phyloP scores from a whole-genome alignment of 1,140 invertebrate genomes.

The Nasonia giraulti region DNA sequence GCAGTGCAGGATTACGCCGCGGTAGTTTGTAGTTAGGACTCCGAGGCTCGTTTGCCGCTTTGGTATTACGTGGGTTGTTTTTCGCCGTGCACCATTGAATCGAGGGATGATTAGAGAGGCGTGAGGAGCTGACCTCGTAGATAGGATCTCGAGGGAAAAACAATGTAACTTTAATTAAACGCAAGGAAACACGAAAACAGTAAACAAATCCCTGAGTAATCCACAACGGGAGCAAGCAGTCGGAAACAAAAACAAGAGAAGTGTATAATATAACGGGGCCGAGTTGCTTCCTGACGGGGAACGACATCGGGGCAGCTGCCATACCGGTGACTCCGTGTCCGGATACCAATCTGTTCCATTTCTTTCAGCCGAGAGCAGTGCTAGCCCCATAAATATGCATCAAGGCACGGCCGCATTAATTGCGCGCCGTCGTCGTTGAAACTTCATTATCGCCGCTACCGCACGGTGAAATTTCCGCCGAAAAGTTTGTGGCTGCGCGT shows the following conservation, averaged over 20 bases:
- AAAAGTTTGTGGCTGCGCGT: background rate
- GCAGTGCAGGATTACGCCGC: background rate
- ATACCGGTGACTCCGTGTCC: conserved; percentile 50
- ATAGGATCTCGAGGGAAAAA: background rate
- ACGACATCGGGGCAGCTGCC: conserved; percentile 43
- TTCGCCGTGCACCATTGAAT: background rate
- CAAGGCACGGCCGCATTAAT: conserved; percentile 49
- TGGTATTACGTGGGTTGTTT: conserved; percentile 3
- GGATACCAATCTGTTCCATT: conserved; percentile 69
- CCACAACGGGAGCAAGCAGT: background rate
- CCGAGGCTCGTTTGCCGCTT: conserved; percentile 14
- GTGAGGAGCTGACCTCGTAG: background rate
- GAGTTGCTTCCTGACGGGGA: conserved; percentile 35
- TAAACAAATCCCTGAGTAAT: conserved; percentile 20
- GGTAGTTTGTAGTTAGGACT: background rate
- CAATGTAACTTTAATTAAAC: background rate
- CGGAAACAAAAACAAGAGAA: background rate
- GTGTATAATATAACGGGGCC: background rate
- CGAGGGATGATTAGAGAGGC: background rate
- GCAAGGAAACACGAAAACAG: background rate
- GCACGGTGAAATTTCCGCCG: conserved; percentile 13
- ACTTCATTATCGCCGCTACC: conserved; percentile 37
- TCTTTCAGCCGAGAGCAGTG: conserved; percentile 53
- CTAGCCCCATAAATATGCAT: conserved; percentile 62
- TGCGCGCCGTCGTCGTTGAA: conserved; percentile 26